Conservation (phyloP, 2,113 vertebrate species). For the Ceratotherium simum region DNA sequence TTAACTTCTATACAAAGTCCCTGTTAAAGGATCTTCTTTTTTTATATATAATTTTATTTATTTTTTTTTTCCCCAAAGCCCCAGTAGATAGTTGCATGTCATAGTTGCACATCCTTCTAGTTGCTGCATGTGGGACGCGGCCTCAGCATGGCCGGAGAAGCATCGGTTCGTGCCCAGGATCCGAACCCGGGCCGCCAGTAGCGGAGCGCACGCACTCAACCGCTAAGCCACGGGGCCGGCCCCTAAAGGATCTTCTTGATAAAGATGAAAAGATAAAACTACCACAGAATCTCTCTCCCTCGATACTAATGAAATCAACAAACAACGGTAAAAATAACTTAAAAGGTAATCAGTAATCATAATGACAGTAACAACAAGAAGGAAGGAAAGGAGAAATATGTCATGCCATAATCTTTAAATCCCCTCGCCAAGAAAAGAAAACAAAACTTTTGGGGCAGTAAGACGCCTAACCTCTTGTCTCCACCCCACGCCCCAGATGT, state of each 20-base stretch:
- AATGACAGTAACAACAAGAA: neutral
- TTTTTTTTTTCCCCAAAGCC: too few species aligned
- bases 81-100: too few species aligned
- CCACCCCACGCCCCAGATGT: accelerated
- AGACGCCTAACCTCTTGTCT: neutral
- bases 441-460: neutral
- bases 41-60: too few species aligned
- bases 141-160: too few species aligned
- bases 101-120: too few species aligned
- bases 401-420: neutral
- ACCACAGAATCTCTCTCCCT: neutral
- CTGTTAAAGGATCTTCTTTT: neutral
- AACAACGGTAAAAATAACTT: neutral
- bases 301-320: neutral
- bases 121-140: too few species aligned
- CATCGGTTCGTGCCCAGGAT: too few species aligned
- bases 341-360: neutral
- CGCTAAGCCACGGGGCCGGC: too few species aligned
- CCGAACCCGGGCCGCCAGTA: too few species aligned
- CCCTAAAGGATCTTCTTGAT: neutral
- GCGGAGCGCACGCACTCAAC: too few species aligned
- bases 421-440: neutral
- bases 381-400: neutral
- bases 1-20: neutral
- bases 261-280: neutral